Evolutionary conservation across 2,113 vertebrate genomes (phyloP), one percentile per base, ranked within the genome.

Genomic region (Neotoma lepida): DNA sequence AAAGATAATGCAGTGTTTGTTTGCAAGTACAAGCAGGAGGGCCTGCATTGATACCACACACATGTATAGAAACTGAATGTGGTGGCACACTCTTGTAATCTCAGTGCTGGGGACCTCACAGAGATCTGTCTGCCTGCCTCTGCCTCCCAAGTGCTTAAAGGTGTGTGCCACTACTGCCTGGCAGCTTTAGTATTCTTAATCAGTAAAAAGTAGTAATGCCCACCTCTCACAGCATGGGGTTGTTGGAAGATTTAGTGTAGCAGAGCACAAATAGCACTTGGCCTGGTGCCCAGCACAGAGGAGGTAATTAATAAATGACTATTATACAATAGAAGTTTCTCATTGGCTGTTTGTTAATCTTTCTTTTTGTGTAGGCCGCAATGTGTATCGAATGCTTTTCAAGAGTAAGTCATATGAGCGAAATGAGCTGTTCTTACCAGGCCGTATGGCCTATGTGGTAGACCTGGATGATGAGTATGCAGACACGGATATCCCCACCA

Each of bases 391-490:
- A 0, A 99, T 99, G 94, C 98, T 99, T 92, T 99, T 99, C 97
- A 99, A 99, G 97, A 98, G 97, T 13, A 99, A 99, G 51, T 97
- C 98, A 5, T 96, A 98, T 0, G 99, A 99, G 97, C 97, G 99
- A 41, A 99, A 99, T 3, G 99, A 99, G 98, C 98, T 99, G 14
- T 99, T 99, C 97, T 98, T 99, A 84, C 99, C 99, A 0, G 99
- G 99, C 2, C 97, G 99, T 56, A 99, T 99, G 99, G 99, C 99
- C 4, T 99, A 99, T 0, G 99, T 99, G 91, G 99, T 99, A 2
- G 99, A 99, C 94, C 98, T 99, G 97, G 99, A 99, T 0, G 99
- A 99, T 0, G 99, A 99, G 73, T 99, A 99, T 1, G 99, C 99
- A 0, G 99, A 99, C 96, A 99, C 99, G 0, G 99, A 99, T 89